Evolutionary conservation across 2,888 invertebrate species (phyloP).

Genomic region (Drosophila robusta): DNA sequence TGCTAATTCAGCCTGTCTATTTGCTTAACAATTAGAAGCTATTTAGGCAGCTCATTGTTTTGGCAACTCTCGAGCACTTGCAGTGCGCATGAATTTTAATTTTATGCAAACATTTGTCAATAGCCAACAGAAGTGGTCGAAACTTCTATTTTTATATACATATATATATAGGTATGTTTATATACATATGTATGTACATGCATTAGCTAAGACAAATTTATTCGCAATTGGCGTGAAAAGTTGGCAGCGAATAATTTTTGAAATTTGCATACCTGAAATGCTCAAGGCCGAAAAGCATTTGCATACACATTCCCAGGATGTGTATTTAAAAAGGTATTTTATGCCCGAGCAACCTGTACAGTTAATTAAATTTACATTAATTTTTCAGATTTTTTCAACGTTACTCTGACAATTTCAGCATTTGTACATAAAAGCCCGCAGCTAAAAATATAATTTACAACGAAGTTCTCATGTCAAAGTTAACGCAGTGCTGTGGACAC

Average conservation of each 20-base stretch:
- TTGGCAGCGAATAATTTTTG: slow-evolving; percentile 50
- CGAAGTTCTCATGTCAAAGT: slow-evolving; percentile 49
- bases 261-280: slow-evolving; percentile 58
- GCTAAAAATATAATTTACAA: slow-evolving; percentile 47
- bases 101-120: slow-evolving; percentile 69
- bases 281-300: slow-evolving; percentile 51
- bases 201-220: slow-evolving; percentile 16
- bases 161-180: background rate
- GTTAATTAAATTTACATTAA: slow-evolving; percentile 67
- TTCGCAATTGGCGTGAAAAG: slow-evolving; percentile 60
- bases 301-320: slow-evolving; percentile 12
- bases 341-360: slow-evolving; percentile 13
- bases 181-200: background rate
- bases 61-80: slow-evolving; percentile 56
- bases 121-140: slow-evolving; percentile 12
- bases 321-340: background rate
- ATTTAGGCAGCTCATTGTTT: slow-evolving; percentile 70
- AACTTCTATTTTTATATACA: slow-evolving; percentile 24
- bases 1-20: slow-evolving; percentile 59
- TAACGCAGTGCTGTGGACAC: slow-evolving; percentile 42
- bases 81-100: slow-evolving; percentile 73
- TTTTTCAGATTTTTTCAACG: slow-evolving; percentile 26
- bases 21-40: slow-evolving; percentile 77
- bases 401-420: slow-evolving; percentile 18
- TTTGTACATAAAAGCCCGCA: slow-evolving; percentile 18